Evolutionary conservation across 1,140 invertebrate species (phyloP).

Genomic region (Babylonia areolata): DNA sequence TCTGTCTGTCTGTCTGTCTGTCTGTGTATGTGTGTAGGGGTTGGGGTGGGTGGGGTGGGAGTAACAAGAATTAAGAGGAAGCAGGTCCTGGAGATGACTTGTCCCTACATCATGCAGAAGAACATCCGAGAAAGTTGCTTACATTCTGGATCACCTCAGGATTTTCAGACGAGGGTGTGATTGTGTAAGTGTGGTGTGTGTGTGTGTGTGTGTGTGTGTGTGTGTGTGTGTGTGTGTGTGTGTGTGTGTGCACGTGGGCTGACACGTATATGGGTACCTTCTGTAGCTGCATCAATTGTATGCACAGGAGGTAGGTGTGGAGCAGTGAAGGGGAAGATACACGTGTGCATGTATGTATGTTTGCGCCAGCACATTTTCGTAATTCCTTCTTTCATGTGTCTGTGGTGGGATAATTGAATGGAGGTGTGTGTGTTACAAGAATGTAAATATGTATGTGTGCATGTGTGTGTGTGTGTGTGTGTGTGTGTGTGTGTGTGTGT

Average conservation of each 20-base stretch:
- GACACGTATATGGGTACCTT: no score
- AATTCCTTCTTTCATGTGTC: no score
- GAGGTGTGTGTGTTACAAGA: slow-evolving; percentile 54
- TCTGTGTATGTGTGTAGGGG: neutral
- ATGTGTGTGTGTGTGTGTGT: neutral
- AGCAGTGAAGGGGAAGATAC: neutral
- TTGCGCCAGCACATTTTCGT: no score
- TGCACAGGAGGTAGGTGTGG: no score
- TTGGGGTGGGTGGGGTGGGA: slow-evolving; percentile 69
- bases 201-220: neutral
- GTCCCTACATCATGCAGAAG: slow-evolving; percentile 74
- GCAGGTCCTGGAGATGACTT: slow-evolving; percentile 73
- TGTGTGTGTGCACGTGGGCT: no score
- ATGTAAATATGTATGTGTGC: slow-evolving; percentile 32
- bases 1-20: neutral
- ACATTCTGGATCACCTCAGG: slow-evolving; percentile 61
- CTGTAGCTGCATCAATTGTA: no score
- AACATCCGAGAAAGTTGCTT: slow-evolving; percentile 72
- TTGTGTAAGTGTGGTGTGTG: neutral
- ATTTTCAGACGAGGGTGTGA: no score
- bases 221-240: neutral
- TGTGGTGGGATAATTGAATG: neutral
- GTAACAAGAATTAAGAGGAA: slow-evolving; percentile 75
- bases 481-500: neutral
- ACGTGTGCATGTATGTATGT: neutral